Evolutionary conservation across 2,888 invertebrate genomes (phyloP).

Genomic region (Suillia variegata): DNA sequence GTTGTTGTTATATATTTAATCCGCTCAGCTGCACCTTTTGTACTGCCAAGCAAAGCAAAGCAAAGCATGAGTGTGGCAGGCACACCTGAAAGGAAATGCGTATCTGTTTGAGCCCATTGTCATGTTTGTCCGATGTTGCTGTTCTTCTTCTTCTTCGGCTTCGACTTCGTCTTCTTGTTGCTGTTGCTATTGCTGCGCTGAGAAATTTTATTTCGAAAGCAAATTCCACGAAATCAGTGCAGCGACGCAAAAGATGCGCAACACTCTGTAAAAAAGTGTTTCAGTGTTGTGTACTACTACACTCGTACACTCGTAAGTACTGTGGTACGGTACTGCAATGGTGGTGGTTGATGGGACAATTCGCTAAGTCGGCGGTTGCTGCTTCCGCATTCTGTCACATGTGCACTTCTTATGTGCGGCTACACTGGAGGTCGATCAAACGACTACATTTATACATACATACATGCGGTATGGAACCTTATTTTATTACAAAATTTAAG

Average conservation of each 20-base stretch:
- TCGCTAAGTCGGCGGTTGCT: neutral
- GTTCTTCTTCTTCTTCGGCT: neutral
- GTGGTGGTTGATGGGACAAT: neutral
- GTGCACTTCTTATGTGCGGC: neutral
- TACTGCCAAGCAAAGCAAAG: neutral
- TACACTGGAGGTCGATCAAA: neutral
- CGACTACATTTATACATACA: too few species aligned
- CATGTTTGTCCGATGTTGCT: neutral
- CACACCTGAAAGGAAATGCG: constrained; percentile 7
- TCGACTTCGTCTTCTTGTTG: too few species aligned
- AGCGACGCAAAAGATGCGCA: constrained; percentile 6
- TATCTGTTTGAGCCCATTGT: constrained; percentile 2
- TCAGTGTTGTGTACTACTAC: neutral
- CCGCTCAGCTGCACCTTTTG: constrained; percentile 42
- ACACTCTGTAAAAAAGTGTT: neutral
- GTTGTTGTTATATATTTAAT: constrained; percentile 19
- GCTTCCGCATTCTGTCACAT: neutral
- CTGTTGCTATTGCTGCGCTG: neutral
- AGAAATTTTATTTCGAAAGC: neutral
- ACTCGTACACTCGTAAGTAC: neutral
- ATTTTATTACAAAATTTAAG: too few species aligned
- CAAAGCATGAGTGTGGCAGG: neutral
- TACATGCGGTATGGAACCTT: too few species aligned
- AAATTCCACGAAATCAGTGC: constrained; percentile 1
- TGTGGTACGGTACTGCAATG: neutral